Evolutionary conservation across 1,140 invertebrate genomes (phyloP).

Genomic region (Spodoptera litura): DNA sequence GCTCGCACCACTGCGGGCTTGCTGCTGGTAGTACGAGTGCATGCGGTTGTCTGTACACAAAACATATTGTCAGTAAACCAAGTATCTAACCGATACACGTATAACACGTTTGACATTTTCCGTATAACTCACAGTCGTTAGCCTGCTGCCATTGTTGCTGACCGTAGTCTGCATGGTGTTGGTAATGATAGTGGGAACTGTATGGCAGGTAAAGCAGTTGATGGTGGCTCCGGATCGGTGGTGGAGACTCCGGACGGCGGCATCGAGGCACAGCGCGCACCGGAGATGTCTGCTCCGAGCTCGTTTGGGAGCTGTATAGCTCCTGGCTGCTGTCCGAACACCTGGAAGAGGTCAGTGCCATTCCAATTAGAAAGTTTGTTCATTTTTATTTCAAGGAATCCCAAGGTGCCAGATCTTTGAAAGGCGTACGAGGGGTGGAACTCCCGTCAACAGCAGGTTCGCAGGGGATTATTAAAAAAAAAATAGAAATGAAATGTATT

Average conservation of each 20-base stretch:
- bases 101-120: neutral
- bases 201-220: conserved; percentile 92
- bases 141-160: conserved; percentile 70
- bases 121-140: conserved; percentile 70
- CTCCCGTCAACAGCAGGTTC: no score
- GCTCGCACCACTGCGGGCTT: conserved; percentile 58
- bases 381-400: no score
- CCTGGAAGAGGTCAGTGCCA: conserved; percentile 49
- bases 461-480: no score
- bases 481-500: no score
- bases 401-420: no score
- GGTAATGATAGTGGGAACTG: conserved; percentile 85
- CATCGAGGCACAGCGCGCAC: conserved; percentile 74
- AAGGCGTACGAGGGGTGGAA: no score
- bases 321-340: conserved; percentile 83
- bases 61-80: neutral
- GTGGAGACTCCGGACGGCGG: conserved; percentile 88
- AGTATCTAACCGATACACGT: no score
- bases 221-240: conserved; percentile 88
- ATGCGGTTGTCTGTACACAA: conserved; percentile 64
- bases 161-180: conserved; percentile 67
- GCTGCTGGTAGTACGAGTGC: conserved; percentile 75
- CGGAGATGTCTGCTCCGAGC: conserved; percentile 78
- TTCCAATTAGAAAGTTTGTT: neutral
- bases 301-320: conserved; percentile 79